Base-by-base conservation (phyloP, 2,888 invertebrate genomes). In the Dascillus cervinus region DNA sequence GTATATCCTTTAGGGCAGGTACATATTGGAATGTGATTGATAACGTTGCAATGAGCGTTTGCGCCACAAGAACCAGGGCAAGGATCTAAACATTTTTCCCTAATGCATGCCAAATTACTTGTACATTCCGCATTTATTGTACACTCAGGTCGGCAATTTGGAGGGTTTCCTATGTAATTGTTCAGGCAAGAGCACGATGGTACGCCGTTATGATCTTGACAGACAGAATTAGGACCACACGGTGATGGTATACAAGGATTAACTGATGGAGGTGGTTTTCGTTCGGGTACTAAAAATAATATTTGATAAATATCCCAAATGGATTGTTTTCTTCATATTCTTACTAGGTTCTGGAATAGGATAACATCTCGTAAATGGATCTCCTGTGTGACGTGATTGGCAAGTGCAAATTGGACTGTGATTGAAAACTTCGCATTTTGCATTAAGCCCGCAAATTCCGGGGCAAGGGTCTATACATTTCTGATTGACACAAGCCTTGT, bases 1-100 rank as follows among this genome's bases (percentile, higher is more conserved):
- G 70, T 72, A 55, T 70, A 72, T 29, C 75, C 75, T 14, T 70
- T 66, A 8, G 70, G 57, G 54, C 81, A 81, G 25, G 72, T 72
- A 53, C 81, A 81, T 31, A 76, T 75, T 1, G 79, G 75, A 36
- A 72, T 74, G 53, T 81, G 80, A 48, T 77, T 77, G 13, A 76
- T 72, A 8, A 79, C 77, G 51, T 69, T 70, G 50, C 81, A 81
- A 38, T 68, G 59, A 13, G 79, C 77, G 52, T 70, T 70, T 3
- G 68, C 55, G 12, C 79, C 79, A 47, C 79, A 80, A 3, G 70
- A 72, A 26, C 76, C 76, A 20, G 72, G 71, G 47, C 80, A 80
- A 20, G 79, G 79, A 60, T 81, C 75, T 11, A 56, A 60, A 51
- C 81, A 82, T 53, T 77, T 76, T 49, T 75, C 56, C 29, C 51